phyloP scores from a whole-genome alignment of 2,888 invertebrate species.

The Dilophus febrilis region DNA sequence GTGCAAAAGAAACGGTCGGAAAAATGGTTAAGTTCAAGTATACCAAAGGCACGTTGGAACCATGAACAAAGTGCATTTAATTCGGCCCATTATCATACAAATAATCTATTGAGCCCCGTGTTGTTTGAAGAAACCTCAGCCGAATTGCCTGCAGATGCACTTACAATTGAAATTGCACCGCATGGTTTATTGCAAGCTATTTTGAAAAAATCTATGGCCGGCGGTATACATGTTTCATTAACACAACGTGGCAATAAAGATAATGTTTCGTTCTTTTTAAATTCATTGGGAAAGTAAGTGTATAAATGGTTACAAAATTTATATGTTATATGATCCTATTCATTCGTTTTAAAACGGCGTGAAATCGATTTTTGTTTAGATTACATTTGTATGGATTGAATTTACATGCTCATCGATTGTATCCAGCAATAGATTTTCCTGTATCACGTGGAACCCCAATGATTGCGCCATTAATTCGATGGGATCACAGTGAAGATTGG shows the following conservation, averaged over 20 bases:
- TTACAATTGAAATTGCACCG: conserved; percentile 52
- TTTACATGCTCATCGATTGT: conserved; percentile 56
- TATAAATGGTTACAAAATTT: not conserved
- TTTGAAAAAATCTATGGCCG: conserved; percentile 39
- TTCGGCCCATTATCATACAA: conserved; percentile 80
- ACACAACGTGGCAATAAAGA: conserved; percentile 39
- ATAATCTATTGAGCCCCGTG: conserved; percentile 50
- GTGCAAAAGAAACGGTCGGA: conserved; percentile 46
- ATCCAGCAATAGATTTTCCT: conserved; percentile 59
- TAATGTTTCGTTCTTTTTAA: conserved; percentile 25
- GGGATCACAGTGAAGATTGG: conserved; percentile 75
- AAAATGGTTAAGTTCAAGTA: conserved; percentile 75
- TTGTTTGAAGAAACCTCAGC: conserved; percentile 44
- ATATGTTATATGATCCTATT: not conserved
- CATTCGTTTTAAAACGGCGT: conserved; percentile 25
- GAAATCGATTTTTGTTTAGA: too few species aligned
- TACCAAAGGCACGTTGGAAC: conserved; percentile 54
- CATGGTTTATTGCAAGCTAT: conserved; percentile 51
- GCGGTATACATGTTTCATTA: conserved; percentile 38
- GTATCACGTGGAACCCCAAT: conserved; percentile 76
- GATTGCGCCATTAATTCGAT: conserved; percentile 65
- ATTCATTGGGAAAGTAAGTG: conserved; percentile 33
- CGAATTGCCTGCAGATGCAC: conserved; percentile 42
- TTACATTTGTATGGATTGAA: conserved; percentile 62
- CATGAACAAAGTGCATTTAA: conserved; percentile 38